These are phyloP conservation scores for Lophius americanus DNA, from an alignment of 2,797 vertebrate genomes.

Conservation along the genomic window DNA sequence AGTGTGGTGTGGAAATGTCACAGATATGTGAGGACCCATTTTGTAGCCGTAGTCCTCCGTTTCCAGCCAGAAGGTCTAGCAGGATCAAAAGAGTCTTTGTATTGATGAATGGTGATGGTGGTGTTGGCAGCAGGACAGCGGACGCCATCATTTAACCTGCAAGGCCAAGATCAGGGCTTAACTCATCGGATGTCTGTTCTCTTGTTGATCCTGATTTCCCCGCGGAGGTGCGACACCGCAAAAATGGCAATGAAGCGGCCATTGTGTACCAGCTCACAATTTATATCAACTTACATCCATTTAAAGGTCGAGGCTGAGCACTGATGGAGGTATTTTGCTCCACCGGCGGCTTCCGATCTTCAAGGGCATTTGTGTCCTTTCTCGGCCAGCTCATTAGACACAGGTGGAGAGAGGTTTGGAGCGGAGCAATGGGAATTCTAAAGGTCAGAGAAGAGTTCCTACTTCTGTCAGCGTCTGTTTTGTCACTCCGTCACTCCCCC, in stretches of 20 bases:
- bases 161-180: constrained; percentile 21
- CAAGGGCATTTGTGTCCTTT: constrained; percentile 16
- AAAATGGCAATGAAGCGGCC: neutral
- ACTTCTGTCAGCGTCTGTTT: constrained; percentile 38
- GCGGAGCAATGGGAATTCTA: constrained; percentile 48
- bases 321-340: constrained; percentile 1
- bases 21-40: constrained; percentile 60
- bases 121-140: constrained; percentile 22
- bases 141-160: constrained; percentile 22
- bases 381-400: constrained; percentile 28
- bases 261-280: neutral
- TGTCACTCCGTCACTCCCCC: constrained; percentile 42
- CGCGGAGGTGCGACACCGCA: constrained; percentile 2
- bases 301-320: constrained; percentile 10
- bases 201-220: constrained; percentile 6
- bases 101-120: constrained; percentile 45
- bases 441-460: constrained; percentile 52
- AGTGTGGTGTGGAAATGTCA: constrained; percentile 73
- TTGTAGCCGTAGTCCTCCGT: constrained; percentile 61
- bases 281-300: neutral
- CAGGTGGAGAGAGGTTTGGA: constrained; percentile 15
- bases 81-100: constrained; percentile 65
- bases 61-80: constrained; percentile 63
- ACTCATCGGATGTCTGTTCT: constrained; percentile 7
- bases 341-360: neutral